Percentiles rank a stretch among this genome's conserved stretches.
phyloP scores from a whole-genome alignment of 2,797 vertebrate genomes.

The Salarias fasciatus region DNA sequence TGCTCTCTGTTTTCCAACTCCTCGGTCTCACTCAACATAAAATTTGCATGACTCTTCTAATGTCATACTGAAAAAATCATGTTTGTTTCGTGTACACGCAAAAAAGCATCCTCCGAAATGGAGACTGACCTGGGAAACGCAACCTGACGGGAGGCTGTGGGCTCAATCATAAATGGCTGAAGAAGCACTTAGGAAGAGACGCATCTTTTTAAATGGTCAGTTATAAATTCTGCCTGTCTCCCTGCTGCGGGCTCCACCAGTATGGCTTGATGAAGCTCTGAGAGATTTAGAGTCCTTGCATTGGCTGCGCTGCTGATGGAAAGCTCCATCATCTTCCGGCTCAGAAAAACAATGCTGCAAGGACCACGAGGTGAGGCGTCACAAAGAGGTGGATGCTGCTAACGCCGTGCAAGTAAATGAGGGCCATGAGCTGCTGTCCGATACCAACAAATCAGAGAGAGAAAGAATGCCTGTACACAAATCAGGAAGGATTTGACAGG shows the following conservation, averaged over 20 bases:
- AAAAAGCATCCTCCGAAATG: not conserved
- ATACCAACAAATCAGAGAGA: not conserved
- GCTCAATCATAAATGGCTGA: conserved; percentile 26
- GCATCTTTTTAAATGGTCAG: conserved; percentile 28
- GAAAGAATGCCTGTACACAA: not conserved
- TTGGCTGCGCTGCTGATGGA: conserved; percentile 23
- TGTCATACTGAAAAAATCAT: no score
- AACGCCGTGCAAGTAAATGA: conserved; percentile 24
- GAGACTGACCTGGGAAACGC: not conserved
- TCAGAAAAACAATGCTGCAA: conserved; percentile 20
- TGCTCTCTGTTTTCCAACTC: no score
- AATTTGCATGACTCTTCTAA: no score
- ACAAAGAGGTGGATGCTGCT: conserved; percentile 20
- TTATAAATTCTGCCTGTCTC: conserved; percentile 40
- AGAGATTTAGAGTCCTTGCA: conserved; percentile 46
- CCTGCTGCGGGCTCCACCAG: conserved; percentile 22
- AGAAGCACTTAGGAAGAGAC: conserved; percentile 18
- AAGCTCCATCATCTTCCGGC: conserved; percentile 41
- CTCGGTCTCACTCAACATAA: no score
- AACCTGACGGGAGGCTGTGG: not conserved
- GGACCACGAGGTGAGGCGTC: conserved; percentile 38
- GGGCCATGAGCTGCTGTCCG: not conserved
- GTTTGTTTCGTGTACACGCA: not conserved
- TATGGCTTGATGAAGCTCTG: conserved; percentile 30
- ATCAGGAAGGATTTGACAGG: not conserved